Evolutionary conservation across 2,113 vertebrate species (phyloP).

Genomic region (Cariama cristata): DNA sequence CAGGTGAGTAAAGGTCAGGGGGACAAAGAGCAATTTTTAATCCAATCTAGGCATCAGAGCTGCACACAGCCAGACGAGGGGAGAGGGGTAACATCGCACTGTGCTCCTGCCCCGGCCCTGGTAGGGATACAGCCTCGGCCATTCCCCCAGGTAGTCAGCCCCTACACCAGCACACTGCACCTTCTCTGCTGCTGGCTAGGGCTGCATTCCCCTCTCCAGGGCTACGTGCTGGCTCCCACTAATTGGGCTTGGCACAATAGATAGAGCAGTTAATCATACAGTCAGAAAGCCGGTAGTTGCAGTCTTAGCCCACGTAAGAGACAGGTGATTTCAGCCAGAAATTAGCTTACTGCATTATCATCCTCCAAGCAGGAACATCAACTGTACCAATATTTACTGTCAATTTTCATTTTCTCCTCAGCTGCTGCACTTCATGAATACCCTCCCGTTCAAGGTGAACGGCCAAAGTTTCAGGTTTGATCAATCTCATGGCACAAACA

Average conservation of each 20-base stretch:
- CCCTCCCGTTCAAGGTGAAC: conserved; percentile 59
- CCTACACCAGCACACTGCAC: background rate
- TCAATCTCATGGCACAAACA: conserved; percentile 74
- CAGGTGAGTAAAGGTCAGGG: background rate
- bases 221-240: background rate
- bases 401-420: background rate
- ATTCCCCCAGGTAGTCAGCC: background rate
- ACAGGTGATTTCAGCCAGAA: background rate
- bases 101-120: background rate
- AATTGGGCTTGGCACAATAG: background rate
- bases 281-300: background rate
- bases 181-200: background rate
- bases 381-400: too few relatives aligned
- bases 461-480: conserved; percentile 77
- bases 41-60: too few relatives aligned
- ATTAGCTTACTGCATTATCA: background rate
- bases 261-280: background rate
- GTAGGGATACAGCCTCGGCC: background rate
- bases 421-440: conserved; percentile 79
- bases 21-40: background rate
- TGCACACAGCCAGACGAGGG: background rate
- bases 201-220: background rate
- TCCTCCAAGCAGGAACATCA: background rate
- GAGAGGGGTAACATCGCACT: rapidly evolving
- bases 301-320: rapidly evolving